Evolutionary conservation across 2,113 vertebrate genomes (phyloP).

Genomic region (Egretta garzetta): DNA sequence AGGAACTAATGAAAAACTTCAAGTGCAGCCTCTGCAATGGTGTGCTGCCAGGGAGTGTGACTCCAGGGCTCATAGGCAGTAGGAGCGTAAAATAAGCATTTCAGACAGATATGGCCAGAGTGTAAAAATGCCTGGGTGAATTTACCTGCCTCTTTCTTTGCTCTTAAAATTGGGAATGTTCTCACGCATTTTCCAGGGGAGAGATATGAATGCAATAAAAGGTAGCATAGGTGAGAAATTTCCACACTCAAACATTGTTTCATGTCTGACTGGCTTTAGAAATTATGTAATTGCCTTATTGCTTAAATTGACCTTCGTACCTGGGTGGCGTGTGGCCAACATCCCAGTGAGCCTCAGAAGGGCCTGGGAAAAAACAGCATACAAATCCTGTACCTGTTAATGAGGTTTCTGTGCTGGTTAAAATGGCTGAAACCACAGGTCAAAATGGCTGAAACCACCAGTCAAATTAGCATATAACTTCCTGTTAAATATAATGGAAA

Average conservation of each 20-base stretch:
- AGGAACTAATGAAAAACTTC: not conserved
- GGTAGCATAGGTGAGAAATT: not conserved
- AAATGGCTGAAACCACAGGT: not conserved
- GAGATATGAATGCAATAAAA: not conserved
- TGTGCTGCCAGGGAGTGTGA: not conserved
- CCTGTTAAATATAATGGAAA: not conserved
- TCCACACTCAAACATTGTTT: not conserved
- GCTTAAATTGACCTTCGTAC: not conserved
- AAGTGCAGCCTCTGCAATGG: not conserved
- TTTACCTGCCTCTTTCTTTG: not conserved
- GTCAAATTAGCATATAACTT: not conserved
- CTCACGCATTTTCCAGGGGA: not conserved
- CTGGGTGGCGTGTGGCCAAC: fast-evolving
- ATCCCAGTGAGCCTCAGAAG: not conserved
- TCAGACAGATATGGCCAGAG: not conserved
- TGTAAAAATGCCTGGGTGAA: not conserved
- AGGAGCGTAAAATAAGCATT: not conserved
- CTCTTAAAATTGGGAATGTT: not conserved
- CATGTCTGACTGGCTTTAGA: not conserved
- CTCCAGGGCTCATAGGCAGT: not conserved
- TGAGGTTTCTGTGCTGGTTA: not conserved
- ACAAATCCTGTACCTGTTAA: not conserved
- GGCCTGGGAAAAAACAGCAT: not conserved
- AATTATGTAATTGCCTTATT: not conserved
- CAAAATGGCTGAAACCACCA: not conserved